Base-by-base conservation (phyloP, 2,113 vertebrate species). In the Corythornis madagascariensis region DNA sequence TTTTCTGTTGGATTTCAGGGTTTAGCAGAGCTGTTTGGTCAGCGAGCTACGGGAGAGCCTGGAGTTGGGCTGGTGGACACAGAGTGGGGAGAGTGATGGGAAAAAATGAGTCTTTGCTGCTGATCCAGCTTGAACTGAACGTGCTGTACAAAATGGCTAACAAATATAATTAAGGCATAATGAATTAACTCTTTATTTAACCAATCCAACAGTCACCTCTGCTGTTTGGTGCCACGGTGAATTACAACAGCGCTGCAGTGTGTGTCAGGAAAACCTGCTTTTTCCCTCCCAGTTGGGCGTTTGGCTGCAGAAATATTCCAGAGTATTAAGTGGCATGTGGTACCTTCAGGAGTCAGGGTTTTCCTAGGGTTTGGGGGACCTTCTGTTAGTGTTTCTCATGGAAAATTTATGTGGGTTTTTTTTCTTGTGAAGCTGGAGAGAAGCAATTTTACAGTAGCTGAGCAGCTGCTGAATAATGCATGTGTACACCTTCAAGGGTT, bases 381-480 rank as follows among this genome's bases (percentile, higher is more conserved):
- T 73, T 55, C 42, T 85, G 28, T 20, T 55, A 16, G 11, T 82
- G 45, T 83, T 92, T 78, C 48, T 89, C 0, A 0, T 67, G 43
- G 38, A 48, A 40, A 43, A 8, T 4, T 8, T 2, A 6, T 55
- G 48, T 50, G 22, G 48, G 11, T 24, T 33, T 79, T 53, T 38
- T 50, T n/a, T 70, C 1, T 61, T 72, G 25, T 81, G 56, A 55
- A 65, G 13, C 60, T 65, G 56, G 20, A 94, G 64, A 67, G 85
- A 73, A 72, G 65, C 28, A 31, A 48, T 56, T 94, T 57, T 65
- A 45, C 45, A 70, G 66, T 65, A 89, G 63, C 66, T 64, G 83
- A 90, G 57, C 90, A 90, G 55, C 76, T 93, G 40, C 72, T 94
- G 48, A 94, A 90, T 92, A 92, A 67, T 88, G 26, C 57, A 77